Evolutionary conservation across 2,113 vertebrate genomes (phyloP).

Genomic region (Silurus meridionalis): DNA sequence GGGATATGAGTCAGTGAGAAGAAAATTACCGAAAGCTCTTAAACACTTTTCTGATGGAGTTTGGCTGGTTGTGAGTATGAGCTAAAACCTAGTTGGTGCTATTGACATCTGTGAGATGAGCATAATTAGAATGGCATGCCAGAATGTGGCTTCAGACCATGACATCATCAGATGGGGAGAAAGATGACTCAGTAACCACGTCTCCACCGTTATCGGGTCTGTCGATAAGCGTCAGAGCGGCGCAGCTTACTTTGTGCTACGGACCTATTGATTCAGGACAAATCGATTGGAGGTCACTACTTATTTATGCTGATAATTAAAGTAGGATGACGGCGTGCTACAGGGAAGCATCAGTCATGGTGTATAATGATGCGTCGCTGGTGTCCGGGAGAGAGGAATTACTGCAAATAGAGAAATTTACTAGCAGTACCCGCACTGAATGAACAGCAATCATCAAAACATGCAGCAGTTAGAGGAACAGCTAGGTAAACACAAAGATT

Average conservation of each 20-base stretch:
- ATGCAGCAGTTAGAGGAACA: neutral
- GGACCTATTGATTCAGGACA: slow-evolving; percentile 18
- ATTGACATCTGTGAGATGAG: neutral
- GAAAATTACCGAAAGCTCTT: slow-evolving; percentile 8
- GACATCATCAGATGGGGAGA: slow-evolving; percentile 29
- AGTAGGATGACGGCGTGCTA: neutral
- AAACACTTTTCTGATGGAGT: neutral
- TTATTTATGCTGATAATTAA: slow-evolving; percentile 46
- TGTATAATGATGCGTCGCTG: neutral
- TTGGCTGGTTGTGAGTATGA: neutral
- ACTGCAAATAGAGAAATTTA: slow-evolving; percentile 6
- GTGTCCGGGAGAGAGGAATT: neutral
- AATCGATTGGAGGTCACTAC: slow-evolving; percentile 35
- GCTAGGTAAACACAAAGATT: neutral
- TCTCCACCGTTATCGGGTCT: slow-evolving; percentile 1
- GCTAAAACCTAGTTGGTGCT: neutral
- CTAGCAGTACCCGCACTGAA: neutral
- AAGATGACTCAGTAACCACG: slow-evolving; percentile 35
- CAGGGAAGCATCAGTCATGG: slow-evolving; percentile 16
- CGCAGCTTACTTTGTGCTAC: slow-evolving; percentile 25
- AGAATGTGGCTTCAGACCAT: neutral
- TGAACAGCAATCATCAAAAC: slow-evolving; percentile 11
- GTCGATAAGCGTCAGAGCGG: slow-evolving; percentile 23
- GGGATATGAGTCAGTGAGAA: slow-evolving; percentile 24
- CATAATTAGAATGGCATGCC: neutral